Evolutionary conservation across 2,113 vertebrate genomes (phyloP), one percentile per base, ranked within the genome.

Genomic region (Podilymbus podiceps): DNA sequence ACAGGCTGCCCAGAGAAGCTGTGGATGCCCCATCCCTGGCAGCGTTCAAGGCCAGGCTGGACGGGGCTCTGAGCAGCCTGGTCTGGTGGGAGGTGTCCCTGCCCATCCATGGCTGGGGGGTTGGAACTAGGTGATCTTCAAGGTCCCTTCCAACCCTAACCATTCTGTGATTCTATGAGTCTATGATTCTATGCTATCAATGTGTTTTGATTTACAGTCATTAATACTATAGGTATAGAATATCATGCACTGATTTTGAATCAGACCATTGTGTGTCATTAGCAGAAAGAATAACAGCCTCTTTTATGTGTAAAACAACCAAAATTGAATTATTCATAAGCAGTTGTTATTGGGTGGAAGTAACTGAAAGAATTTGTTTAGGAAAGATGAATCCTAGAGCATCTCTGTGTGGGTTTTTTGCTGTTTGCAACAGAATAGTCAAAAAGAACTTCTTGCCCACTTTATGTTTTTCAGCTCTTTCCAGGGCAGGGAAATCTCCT

Each of bases 151-250:
- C 38, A 38, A 38, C 38, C 38, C 38, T 8, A 38, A 38, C 38
- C 38, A 38, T 38, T 38, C 8, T 38, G 38, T 38, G 38, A 38
- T 38, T 38, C 38, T 38, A 38, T 38, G 38, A 38, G 38, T 38
- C 38, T 38, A 38, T 38, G 38, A 38, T 38, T 38, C 38, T 38
- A 47, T 75, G 21, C 23, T 69, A 40, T 55, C 0, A 0, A 17
- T 60, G 13, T 44, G 31, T 33, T 93, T 92, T 91, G 30, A 50
- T 88, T 90, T 62, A 66, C 18, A 79, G 50, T 55, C 21, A 64
- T 58, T 56, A 66, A 38, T 58, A 22, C 7, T 66, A 16, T 56
- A 47, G 13, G 18, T 46, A 55, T 16, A 90, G 40, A 87, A 47
- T 44, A 71, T 55, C 31, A 55, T 52, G 28, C 30, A 24, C 33